Evolutionary conservation across 2,113 vertebrate genomes (phyloP), one percentile per base, ranked within the genome.

Genomic region (Forbesichthys papilliferus): DNA sequence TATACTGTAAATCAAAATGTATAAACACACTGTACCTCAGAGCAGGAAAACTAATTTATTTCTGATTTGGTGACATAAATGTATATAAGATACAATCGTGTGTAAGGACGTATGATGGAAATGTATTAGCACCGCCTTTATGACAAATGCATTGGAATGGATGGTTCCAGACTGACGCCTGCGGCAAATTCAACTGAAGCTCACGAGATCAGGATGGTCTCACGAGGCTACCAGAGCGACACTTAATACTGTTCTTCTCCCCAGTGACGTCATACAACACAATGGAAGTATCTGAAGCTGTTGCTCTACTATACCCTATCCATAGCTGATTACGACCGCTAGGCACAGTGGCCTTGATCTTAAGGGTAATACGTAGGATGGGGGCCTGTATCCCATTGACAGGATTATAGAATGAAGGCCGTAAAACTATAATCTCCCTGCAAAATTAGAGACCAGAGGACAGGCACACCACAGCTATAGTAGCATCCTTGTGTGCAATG

Each of bases 341-440:
- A 75, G 77, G 75, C 65, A 69, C 73, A 62, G 51, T 80, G 63
- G 75, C 79, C 79, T 78, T 83, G 65, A 85, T 75, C 81, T 80
- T 73, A 74, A 69, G 69, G 78, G 62, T 48, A 66, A 70, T 64
- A 75, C 69, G 62, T 54, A 73, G 76, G 71, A 75, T 80, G 64
- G 69, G 55, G 78, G 72, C 55, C 20, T 78, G 77, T 82, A 83
- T 89, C 71, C 80, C 64, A 83, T 83, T 91, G 87, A 89, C 78
- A 79, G 78, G 87, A 90, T 92, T 91, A 90, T 83, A 78, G 79
- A 84, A 80, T 62, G 59, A 82, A 68, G 75, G 70, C 49, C 79
- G 86, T 81, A 87, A 86, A 81, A 84, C 83, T 79, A 82, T 89
- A 89, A 91, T 88, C 86, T 85, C 68, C 57, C 67, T 56, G 71